Evolutionary conservation across 2,888 invertebrate genomes (phyloP).

Genomic region (Cephus pulcher): DNA sequence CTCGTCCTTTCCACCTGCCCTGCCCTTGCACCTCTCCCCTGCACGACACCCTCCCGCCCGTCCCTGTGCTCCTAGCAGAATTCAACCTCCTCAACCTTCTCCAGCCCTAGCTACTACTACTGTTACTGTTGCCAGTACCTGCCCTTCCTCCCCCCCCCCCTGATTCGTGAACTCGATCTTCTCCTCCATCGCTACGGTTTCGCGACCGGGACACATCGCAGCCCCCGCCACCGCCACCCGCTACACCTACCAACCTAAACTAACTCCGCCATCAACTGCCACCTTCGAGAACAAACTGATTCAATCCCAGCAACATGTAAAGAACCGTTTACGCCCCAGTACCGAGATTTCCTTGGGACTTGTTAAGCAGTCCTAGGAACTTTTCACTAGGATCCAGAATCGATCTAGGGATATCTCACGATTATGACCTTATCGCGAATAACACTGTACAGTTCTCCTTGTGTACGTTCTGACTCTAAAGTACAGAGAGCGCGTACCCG

Average conservation of each 20-base stretch:
- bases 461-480: neutral
- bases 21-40: slow-evolving; percentile 23
- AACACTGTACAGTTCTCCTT: neutral
- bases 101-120: neutral
- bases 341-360: neutral
- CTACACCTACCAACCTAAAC: neutral
- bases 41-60: neutral
- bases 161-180: neutral
- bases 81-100: neutral
- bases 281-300: neutral
- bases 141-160: neutral
- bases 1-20: slow-evolving; percentile 52
- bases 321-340: neutral
- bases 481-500: neutral
- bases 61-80: neutral
- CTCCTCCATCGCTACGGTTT: neutral
- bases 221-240: too few species aligned
- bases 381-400: neutral
- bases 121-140: neutral
- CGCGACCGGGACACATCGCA: neutral
- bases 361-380: neutral
- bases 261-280: neutral
- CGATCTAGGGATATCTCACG: neutral
- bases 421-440: neutral
- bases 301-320: neutral